A percentile compares a stretch with the other conserved stretches of the same genome.
These are phyloP conservation scores for Apeira syringaria DNA, from an alignment of 2,888 invertebrate genomes.

Conservation along the genomic window DNA sequence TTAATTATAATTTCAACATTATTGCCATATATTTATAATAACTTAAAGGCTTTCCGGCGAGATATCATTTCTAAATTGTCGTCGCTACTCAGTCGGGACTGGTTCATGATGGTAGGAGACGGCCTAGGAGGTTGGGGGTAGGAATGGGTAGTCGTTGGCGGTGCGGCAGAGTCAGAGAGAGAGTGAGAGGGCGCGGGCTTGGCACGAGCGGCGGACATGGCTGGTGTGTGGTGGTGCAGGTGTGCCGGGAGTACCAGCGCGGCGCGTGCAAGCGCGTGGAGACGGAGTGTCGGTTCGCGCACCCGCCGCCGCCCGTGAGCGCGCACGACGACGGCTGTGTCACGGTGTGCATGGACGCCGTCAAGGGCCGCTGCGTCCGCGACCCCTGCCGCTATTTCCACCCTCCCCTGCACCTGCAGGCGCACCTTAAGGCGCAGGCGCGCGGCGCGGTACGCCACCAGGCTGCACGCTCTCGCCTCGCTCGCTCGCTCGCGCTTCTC, in stretches of 20 bases:
- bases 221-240: slow-evolving; percentile 87
- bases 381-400: slow-evolving; percentile 99
- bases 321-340: slow-evolving; percentile 99
- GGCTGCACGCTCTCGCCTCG: slow-evolving; percentile 83
- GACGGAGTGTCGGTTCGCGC: slow-evolving; percentile 99
- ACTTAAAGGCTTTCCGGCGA: no score
- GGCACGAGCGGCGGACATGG: slow-evolving; percentile 63
- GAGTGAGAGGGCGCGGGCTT: slow-evolving; percentile 42
- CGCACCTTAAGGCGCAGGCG: slow-evolving; percentile 99
- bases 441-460: slow-evolving; percentile 94
- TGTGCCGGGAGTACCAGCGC: slow-evolving; percentile 99
- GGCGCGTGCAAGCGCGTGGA: slow-evolving; percentile 99
- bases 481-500: slow-evolving; percentile 79
- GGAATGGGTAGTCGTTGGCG: slow-evolving; percentile 30
- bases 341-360: slow-evolving; percentile 99
- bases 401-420: slow-evolving; percentile 99
- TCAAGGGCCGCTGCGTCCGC: slow-evolving; percentile 99
- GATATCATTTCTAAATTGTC: no score
- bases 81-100: no score
- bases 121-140: slow-evolving; percentile 13
- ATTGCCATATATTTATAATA: no score
- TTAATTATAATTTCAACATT: no score
- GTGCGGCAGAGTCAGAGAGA: slow-evolving; percentile 12
- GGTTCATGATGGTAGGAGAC: no score
- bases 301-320: slow-evolving; percentile 98